Evolutionary conservation across 2,113 vertebrate species (phyloP), one percentile per base, ranked within the genome.

Genomic region (Syngnathus floridae): DNA sequence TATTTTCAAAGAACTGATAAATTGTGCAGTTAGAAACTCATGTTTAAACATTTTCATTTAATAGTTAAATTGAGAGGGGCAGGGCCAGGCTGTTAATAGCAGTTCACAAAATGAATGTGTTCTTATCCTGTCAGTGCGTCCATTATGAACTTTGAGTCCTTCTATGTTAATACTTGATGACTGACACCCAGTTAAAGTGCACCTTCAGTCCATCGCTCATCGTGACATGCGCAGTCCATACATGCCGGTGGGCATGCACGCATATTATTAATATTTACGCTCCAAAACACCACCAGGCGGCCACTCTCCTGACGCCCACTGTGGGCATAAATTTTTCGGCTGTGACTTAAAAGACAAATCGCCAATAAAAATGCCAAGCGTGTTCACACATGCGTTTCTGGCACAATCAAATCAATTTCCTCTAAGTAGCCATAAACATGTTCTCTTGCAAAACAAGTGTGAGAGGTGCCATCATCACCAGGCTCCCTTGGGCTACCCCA

Each of bases 381-480:
- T 93, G 91, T 93, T 93, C 89, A 89, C 91, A 92, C 89, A 93
- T 92, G 93, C 67, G 82, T 94, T 91, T 94, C 93, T 92, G 92
- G 92, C 91, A 90, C 94, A 94, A 94, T 95, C 94, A 95, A 94
- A 97, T 98, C 95, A 95, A 95, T 98, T 95, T 94, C 91, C 92
- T 93, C 90, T 96, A 95, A 97, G 94, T 94, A 96, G 93, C 91
- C 94, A 96, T 98, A 96, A 98, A 97, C 93, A 94, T 95, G 94
- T 94, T 96, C 93, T 92, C 93, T 92, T 94, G 94, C 93, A 94
- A 94, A 94, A 93, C 92, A 91, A 92, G 90, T 89, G 90, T 88
- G 89, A 89, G 77, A 86, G 90, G 89, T 69, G 91, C 91, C 91
- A 94, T 94, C 95, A 94, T 92, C 89, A 83, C 80, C 65, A 71